Conservation (phyloP, 2,888 invertebrate species). For the Magallana nippona region DNA sequence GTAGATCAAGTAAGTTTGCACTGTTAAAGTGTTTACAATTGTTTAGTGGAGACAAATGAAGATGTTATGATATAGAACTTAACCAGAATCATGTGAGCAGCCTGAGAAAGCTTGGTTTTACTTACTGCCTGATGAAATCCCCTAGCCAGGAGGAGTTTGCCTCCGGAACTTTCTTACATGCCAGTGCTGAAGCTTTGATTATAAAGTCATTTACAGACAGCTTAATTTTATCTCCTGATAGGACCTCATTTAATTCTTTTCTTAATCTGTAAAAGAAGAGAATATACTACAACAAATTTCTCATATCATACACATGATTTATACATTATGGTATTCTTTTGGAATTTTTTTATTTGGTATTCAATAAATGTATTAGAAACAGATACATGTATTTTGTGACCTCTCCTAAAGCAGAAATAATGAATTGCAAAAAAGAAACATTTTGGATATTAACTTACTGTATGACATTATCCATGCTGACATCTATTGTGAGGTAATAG, state of each 20-base stretch:
- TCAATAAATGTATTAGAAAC: too few relatives aligned
- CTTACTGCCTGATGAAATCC: constrained; percentile 92
- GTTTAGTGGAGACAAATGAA: too few relatives aligned
- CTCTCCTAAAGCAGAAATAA: constrained; percentile 19
- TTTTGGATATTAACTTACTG: constrained; percentile 78
- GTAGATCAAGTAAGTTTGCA: neutral
- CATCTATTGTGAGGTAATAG: constrained; percentile 94
- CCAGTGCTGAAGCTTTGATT: constrained; percentile 94
- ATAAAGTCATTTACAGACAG: constrained; percentile 97
- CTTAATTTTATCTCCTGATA: constrained; percentile 89
- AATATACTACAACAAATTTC: neutral
- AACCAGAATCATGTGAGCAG: neutral
- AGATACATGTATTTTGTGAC: too few relatives aligned
- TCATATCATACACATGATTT: too few relatives aligned
- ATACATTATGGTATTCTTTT: neutral
- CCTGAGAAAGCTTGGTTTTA: constrained; percentile 22
- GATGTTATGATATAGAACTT: too few relatives aligned
- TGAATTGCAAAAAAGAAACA: neutral
- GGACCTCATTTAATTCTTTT: constrained; percentile 88
- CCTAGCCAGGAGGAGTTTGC: constrained; percentile 98
- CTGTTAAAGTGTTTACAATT: too few relatives aligned
- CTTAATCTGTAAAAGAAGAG: constrained; percentile 82
- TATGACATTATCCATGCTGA: constrained; percentile 89
- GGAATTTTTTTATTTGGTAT: neutral
- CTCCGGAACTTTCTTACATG: constrained; percentile 93